Conservation (phyloP, 1,140 invertebrate genomes). For the Zaprionus nigranus region DNA sequence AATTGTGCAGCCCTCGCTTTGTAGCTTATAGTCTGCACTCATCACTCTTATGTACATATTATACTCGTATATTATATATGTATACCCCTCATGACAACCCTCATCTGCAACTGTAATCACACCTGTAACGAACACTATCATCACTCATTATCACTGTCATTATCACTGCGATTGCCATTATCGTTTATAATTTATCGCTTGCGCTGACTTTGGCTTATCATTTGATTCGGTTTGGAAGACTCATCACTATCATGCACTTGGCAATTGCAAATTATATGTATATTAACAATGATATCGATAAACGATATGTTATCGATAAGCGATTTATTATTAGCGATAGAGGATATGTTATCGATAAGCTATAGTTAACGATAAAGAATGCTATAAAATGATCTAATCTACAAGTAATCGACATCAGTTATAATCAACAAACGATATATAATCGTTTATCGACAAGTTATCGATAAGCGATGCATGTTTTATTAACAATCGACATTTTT, state of each 20-base stretch:
- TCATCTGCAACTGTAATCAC: constrained; percentile 2
- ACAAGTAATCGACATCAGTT: too few relatives aligned
- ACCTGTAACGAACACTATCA: constrained; percentile 15
- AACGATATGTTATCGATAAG: constrained; percentile 7
- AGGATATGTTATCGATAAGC: neutral
- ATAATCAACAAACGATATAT: too few relatives aligned
- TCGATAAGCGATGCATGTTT: too few relatives aligned
- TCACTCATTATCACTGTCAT: constrained; percentile 19
- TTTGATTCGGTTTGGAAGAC: constrained; percentile 31
- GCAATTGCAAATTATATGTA: neutral
- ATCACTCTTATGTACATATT: neutral
- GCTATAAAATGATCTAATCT: neutral
- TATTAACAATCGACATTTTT: too few relatives aligned
- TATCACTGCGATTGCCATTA: constrained; percentile 7
- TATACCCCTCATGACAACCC: neutral
- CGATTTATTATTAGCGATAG: neutral
- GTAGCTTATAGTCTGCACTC: neutral
- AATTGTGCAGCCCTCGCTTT: constrained; percentile 1
- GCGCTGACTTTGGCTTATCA: constrained; percentile 12
- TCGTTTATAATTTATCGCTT: constrained; percentile 2
- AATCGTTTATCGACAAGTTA: too few relatives aligned
- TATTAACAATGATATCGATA: constrained; percentile 4
- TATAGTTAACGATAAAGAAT: constrained; percentile 2
- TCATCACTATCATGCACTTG: constrained; percentile 27
- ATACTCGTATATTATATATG: too few relatives aligned